Percentiles rank a stretch among this genome's conserved stretches.
Conservation (phyloP, 2,797 vertebrate genomes). For the Eulemur coronatus region DNA sequence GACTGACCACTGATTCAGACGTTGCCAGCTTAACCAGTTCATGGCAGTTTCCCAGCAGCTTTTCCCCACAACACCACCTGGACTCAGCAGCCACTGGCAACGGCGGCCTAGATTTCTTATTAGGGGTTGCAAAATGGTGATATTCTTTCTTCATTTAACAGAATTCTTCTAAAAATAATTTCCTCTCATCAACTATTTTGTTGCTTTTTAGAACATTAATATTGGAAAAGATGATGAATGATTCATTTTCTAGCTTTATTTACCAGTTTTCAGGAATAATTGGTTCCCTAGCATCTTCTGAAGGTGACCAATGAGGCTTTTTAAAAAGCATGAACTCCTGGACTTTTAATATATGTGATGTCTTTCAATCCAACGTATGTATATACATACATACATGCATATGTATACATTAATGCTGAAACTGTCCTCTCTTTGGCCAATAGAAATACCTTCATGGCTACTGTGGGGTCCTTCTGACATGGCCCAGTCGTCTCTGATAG, state of each 20-base stretch:
- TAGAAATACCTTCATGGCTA: neutral
- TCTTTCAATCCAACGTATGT: neutral
- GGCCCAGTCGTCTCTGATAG: neutral
- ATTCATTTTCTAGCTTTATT: neutral
- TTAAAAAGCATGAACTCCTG: neutral
- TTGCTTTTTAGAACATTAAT: neutral
- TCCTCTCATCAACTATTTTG: neutral
- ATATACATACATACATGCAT: neutral
- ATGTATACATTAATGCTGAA: neutral
- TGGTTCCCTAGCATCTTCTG: neutral
- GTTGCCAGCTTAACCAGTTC: neutral
- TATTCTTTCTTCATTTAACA: neutral
- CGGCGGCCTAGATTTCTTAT: neutral
- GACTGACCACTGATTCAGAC: neutral
- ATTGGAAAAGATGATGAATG: neutral
- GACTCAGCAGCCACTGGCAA: neutral
- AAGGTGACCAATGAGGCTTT: neutral
- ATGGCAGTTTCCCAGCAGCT: neutral
- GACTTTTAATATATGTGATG: neutral
- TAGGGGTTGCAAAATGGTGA: neutral
- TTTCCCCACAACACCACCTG: neutral
- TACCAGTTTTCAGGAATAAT: neutral
- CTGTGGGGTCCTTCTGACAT: neutral
- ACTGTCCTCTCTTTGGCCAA: neutral
- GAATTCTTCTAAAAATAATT: neutral